Conservation (phyloP, 1,140 invertebrate genomes). For the Cydia amplana region DNA sequence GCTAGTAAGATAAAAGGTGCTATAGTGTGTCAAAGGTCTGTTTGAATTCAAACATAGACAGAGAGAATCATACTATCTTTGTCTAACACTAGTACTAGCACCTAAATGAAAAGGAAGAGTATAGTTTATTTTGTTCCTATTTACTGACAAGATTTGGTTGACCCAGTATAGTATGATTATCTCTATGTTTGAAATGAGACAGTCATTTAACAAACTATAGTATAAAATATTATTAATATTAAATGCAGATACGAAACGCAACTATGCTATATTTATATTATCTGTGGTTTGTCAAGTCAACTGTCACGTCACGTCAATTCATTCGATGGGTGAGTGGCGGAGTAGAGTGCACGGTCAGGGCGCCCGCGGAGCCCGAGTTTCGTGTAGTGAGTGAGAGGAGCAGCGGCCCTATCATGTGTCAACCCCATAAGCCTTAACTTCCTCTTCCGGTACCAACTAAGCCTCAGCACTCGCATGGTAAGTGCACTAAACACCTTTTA, state of each 20-base stretch:
- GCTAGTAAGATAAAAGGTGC: too few species aligned
- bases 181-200: too few species aligned
- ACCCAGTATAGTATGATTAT: too few species aligned
- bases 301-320: constrained; percentile 9
- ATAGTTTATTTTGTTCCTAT: too few species aligned
- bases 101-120: too few species aligned
- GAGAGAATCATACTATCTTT: too few species aligned
- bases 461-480: constrained; percentile 8
- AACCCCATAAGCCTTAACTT: background rate
- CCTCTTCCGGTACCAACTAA: background rate
- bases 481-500: background rate
- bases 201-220: too few species aligned
- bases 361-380: background rate
- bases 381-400: constrained; percentile 12
- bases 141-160: too few species aligned
- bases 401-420: background rate
- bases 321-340: background rate
- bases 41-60: too few species aligned
- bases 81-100: too few species aligned
- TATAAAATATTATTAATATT: background rate
- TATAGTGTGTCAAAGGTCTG: too few species aligned
- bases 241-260: constrained; percentile 5
- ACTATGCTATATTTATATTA: background rate
- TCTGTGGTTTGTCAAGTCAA: constrained; percentile 7
- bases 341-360: background rate